Evolutionary conservation across 2,113 vertebrate species (phyloP).

Genomic region (Geococcyx californianus): DNA sequence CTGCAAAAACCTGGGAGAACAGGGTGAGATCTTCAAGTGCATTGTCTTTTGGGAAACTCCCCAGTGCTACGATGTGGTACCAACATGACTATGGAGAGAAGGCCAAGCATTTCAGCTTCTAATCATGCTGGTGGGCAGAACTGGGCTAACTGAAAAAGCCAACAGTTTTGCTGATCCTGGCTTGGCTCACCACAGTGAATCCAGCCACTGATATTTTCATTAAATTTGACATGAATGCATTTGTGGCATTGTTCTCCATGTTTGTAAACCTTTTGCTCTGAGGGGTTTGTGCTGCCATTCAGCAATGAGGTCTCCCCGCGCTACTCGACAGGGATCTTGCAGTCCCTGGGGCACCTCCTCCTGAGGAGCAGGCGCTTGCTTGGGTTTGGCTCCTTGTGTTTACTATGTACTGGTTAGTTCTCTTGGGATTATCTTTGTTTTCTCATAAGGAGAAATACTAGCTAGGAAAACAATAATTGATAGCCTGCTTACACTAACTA

Average conservation of each 20-base stretch:
- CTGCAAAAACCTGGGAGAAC: not conserved
- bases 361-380: fast-evolving
- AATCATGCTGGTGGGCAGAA: not conserved
- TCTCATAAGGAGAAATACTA: not conserved
- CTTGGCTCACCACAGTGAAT: not conserved
- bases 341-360: not conserved
- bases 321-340: not conserved
- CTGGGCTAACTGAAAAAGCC: not conserved
- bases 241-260: not conserved
- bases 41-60: not conserved
- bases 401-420: not conserved
- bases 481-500: not conserved
- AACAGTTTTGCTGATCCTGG: not conserved
- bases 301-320: fast-evolving
- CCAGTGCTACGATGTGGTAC: not conserved
- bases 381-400: not conserved
- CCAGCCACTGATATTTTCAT: not conserved
- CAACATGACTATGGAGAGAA: not conserved
- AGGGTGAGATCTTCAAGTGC: not conserved
- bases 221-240: not conserved
- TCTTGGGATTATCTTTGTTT: not conserved
- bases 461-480: not conserved
- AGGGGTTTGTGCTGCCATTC: not conserved
- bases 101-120: not conserved
- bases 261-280: not conserved